Base-by-base conservation (phyloP, 2,888 invertebrate genomes). In the Liposcelis brunnea region DNA sequence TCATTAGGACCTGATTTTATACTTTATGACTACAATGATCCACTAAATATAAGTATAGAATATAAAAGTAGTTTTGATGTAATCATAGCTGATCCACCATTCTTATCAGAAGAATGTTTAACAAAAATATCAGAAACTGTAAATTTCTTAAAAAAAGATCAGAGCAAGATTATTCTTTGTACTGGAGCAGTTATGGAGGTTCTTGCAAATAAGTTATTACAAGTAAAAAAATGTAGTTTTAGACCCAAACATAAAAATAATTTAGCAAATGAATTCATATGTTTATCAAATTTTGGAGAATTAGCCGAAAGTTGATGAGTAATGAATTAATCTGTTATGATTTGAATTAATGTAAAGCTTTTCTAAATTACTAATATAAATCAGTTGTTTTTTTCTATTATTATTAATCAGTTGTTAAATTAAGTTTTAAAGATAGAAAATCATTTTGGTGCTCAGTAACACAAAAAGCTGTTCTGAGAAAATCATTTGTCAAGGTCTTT, bases 11-110 rank as follows among this genome's bases (percentile, higher is more conserved):
- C 73, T 1, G 79, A 90, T 59, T 95, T 82, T 62, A 67, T 82
- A 34, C 75, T 75, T 51, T 97, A 91, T 58, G 91, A 97, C 63
- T 94, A 91, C 61, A 87, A 85, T 55, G 61, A 66, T 10, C 87
- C 89, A 1, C 68, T 80, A 10, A 70, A 74, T 42, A 56, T 86
- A 11, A 75, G 80, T 0, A 59, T 67, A 31, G 73, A 79, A 10
- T 63, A 75, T 11, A 54, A 66, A 2, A 64, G 65, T 16, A 59
- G 66, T 38, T 93, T 79, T 60, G 86, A 93, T 62, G 59, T 95
- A 18, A 81, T 95, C 1, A 69, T 97, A 45, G 87, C 83, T 0
- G 95, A 97, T 66, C 95, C 97, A 1, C 97, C 97, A 0, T 95
- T 94, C 63, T 68, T 97, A 2, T 83, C 91, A 0, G 81, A 87